phyloP scores from a whole-genome alignment of 2,888 invertebrate species.

The Crepidodera aurea region DNA sequence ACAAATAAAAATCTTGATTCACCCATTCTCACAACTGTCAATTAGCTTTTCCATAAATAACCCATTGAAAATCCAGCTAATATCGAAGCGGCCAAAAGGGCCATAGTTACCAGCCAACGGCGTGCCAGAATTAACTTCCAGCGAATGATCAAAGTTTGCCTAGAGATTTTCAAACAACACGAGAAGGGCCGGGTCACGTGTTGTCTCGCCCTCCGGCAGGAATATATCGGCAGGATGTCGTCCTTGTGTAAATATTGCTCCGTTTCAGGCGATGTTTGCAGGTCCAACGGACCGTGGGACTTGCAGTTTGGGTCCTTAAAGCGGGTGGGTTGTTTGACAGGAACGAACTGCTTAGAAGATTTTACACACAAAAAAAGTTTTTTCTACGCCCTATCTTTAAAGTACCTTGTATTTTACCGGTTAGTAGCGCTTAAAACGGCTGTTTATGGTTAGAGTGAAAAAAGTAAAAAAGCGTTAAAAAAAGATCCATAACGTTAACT shows the following conservation, averaged over 20 bases:
- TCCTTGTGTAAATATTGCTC: conserved; percentile 50
- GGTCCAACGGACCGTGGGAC: conserved; percentile 46
- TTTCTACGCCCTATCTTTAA: too few relatives aligned
- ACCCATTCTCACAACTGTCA: conserved; percentile 38
- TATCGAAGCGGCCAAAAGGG: background rate
- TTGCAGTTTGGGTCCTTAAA: conserved; percentile 27
- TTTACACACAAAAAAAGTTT: too few relatives aligned
- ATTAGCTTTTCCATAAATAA: conserved; percentile 39
- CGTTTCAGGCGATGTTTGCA: conserved; percentile 40
- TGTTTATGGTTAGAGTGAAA: too few relatives aligned
- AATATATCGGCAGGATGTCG: conserved; percentile 43
- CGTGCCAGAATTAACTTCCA: conserved; percentile 33
- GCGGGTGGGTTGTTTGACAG: background rate
- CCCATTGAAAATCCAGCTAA: conserved; percentile 32
- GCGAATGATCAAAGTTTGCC: conserved; percentile 38
- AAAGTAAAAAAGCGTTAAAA: too few relatives aligned
- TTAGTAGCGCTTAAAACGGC: too few relatives aligned
- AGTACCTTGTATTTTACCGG: too few relatives aligned
- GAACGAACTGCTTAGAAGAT: conserved; percentile 18
- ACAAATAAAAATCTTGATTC: conserved; percentile 36
- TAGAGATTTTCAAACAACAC: conserved; percentile 38
- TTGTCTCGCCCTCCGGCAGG: conserved; percentile 35
- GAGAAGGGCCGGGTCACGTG: conserved; percentile 40
- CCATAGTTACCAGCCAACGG: background rate
- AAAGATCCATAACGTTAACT: too few relatives aligned